A percentile compares a stretch with the other conserved stretches of the same genome.
phyloP scores from a whole-genome alignment of 1,140 invertebrate species.

The Meteorus sp. region DNA sequence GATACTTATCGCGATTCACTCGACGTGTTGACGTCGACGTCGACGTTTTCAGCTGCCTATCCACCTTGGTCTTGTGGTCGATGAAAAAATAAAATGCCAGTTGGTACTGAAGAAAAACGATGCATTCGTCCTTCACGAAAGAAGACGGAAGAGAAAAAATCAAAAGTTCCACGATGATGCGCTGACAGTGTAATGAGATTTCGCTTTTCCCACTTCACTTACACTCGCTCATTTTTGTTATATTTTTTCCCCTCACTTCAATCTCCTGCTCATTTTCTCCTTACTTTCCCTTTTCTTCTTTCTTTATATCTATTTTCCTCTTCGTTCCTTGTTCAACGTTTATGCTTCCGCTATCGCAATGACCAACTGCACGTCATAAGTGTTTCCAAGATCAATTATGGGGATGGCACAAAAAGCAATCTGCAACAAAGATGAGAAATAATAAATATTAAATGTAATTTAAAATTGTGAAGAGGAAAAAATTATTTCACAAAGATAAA shows the following conservation, averaged over 20 bases:
- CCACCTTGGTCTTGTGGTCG: neutral
- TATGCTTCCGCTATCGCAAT: too few relatives aligned
- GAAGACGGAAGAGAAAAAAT: too few relatives aligned
- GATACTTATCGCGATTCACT: constrained; percentile 21
- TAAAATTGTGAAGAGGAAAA: too few relatives aligned
- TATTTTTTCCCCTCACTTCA: neutral
- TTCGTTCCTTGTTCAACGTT: too few relatives aligned
- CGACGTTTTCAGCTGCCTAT: constrained; percentile 7
- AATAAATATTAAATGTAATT: too few relatives aligned
- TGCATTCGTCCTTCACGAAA: constrained; percentile 2
- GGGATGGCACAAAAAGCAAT: too few relatives aligned
- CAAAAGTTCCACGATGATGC: constrained; percentile 7
- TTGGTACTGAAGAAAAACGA: constrained; percentile 7
- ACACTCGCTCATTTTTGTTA: neutral
- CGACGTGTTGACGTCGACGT: neutral
- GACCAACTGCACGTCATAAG: too few relatives aligned
- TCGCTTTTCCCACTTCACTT: constrained; percentile 9
- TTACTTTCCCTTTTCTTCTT: neutral
- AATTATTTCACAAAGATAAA: too few relatives aligned
- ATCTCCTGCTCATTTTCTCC: too few relatives aligned
- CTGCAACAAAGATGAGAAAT: too few relatives aligned
- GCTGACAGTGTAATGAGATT: constrained; percentile 17
- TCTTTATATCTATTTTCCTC: too few relatives aligned
- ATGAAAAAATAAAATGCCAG: constrained; percentile 1
- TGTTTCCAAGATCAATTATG: too few relatives aligned